These are phyloP conservation scores for Epirrhoe alternata DNA, from an alignment of 2,888 invertebrate species.

Conservation along the genomic window DNA sequence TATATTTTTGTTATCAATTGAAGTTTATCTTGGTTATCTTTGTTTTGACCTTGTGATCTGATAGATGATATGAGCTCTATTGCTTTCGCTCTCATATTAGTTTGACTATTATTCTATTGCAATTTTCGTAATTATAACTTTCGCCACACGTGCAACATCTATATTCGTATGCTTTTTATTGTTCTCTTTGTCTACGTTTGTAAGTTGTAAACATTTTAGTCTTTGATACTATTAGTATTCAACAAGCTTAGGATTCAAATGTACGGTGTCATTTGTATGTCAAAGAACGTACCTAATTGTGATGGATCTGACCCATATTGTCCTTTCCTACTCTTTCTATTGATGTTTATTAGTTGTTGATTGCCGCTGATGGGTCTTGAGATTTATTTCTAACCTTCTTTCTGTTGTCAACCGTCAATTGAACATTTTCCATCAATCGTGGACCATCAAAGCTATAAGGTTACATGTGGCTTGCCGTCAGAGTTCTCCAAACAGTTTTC, in stretches of 20 bases:
- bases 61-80: conserved; percentile 20
- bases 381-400: conserved; percentile 33
- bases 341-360: conserved; percentile 57
- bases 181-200: conserved; percentile 49
- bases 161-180: conserved; percentile 50
- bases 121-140: conserved; percentile 47
- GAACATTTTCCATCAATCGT: background rate
- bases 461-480: background rate
- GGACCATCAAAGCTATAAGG: background rate
- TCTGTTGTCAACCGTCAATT: conserved; percentile 6
- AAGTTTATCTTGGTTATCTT: conserved; percentile 60
- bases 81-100: conserved; percentile 5
- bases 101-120: conserved; percentile 6
- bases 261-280: conserved; percentile 53
- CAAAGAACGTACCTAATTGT: conserved; percentile 61
- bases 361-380: conserved; percentile 36
- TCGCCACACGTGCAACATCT: conserved; percentile 53
- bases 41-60: conserved; percentile 59
- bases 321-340: conserved; percentile 53
- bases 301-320: conserved; percentile 62
- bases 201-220: conserved; percentile 57
- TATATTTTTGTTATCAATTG: conserved; percentile 55
- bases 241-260: conserved; percentile 50
- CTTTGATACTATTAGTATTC: conserved; percentile 63
- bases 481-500: background rate